Conservation (phyloP, 1,140 invertebrate species). For the Tetramorium parvispinum region DNA sequence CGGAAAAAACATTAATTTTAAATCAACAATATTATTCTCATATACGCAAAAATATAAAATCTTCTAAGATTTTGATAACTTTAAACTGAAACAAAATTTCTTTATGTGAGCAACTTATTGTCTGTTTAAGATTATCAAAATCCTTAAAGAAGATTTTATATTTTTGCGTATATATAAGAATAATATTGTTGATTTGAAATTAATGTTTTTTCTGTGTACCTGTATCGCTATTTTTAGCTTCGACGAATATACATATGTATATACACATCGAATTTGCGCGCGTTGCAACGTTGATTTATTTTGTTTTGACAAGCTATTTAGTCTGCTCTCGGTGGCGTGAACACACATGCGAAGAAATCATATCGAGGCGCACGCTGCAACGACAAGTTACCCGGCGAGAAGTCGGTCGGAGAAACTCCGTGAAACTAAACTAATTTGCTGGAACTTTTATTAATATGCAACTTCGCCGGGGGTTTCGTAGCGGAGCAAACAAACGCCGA, state of each 20-base stretch:
- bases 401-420: slow-evolving; percentile 60
- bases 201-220: no score
- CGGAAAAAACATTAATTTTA: no score
- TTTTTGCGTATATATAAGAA: no score
- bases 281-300: slow-evolving; percentile 41
- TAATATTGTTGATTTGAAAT: no score
- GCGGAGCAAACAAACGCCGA: slow-evolving; percentile 72
- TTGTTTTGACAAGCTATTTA: slow-evolving; percentile 30
- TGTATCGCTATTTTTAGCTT: neutral
- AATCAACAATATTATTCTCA: no score
- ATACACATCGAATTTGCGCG: neutral
- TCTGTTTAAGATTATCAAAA: no score
- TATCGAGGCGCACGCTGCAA: slow-evolving; percentile 23
- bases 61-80: no score
- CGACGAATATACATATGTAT: neutral
- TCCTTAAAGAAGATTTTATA: no score
- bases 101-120: no score
- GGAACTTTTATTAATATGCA: slow-evolving; percentile 82
- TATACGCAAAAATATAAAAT: no score
- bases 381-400: slow-evolving; percentile 52
- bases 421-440: slow-evolving; percentile 79
- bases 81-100: no score
- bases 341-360: slow-evolving; percentile 55
- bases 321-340: slow-evolving; percentile 10
- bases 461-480: slow-evolving; percentile 63